Evolutionary conservation across 2,888 invertebrate species (phyloP).

Genomic region (Callimorpha dominula): DNA sequence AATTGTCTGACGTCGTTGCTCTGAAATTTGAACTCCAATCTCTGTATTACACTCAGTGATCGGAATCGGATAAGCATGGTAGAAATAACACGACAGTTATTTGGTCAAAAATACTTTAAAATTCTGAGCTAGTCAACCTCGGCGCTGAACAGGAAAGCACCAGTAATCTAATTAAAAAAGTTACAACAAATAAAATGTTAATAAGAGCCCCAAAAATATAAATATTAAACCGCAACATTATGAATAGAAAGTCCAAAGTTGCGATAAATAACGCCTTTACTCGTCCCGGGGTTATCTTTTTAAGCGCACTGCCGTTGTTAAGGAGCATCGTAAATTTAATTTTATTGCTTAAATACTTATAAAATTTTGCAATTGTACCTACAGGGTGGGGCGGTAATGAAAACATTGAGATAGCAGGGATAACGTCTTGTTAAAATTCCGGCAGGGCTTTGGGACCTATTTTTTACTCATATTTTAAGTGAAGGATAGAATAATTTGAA

Average conservation of each 20-base stretch:
- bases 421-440: slow-evolving; percentile 58
- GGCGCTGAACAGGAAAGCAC: slow-evolving; percentile 2
- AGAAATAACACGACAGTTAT: not conserved
- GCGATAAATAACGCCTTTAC: slow-evolving; percentile 70
- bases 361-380: slow-evolving; percentile 68
- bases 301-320: slow-evolving; percentile 65
- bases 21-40: no score
- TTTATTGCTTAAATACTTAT: slow-evolving; percentile 70
- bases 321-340: slow-evolving; percentile 72
- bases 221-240: slow-evolving; percentile 65
- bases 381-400: slow-evolving; percentile 50
- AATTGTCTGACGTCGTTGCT: no score
- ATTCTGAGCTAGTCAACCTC: slow-evolving; percentile 1
- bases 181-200: slow-evolving; percentile 59
- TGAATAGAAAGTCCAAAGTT: slow-evolving; percentile 69
- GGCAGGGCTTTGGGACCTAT: slow-evolving; percentile 39
- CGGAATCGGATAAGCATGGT: no score
- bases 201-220: slow-evolving; percentile 63
- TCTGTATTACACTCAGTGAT: no score
- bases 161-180: slow-evolving; percentile 46
- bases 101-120: slow-evolving; percentile 1
- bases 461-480: slow-evolving; percentile 41
- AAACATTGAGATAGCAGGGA: slow-evolving; percentile 51
- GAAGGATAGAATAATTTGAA: slow-evolving; percentile 31
- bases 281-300: slow-evolving; percentile 73